These are phyloP conservation scores for Cyanoliseus patagonus DNA, from an alignment of 2,113 vertebrate genomes.

Conservation along the genomic window DNA sequence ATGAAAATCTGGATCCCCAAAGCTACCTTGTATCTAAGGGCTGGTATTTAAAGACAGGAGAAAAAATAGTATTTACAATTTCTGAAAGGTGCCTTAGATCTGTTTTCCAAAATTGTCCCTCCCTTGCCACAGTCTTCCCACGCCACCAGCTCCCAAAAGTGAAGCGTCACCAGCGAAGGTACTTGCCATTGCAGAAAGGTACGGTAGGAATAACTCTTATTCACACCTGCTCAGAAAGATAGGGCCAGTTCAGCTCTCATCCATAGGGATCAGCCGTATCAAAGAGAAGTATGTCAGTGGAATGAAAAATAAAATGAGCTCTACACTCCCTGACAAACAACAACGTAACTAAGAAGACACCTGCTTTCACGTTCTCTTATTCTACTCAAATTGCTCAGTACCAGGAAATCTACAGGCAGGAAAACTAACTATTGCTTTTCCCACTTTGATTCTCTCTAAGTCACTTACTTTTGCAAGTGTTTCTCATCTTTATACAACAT, in stretches of 20 bases:
- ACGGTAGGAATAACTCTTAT: background rate
- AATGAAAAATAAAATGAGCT: background rate
- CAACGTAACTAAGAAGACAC: background rate
- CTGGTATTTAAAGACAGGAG: background rate
- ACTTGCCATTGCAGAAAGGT: background rate
- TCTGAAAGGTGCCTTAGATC: background rate
- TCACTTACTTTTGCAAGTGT: background rate
- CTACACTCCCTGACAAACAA: background rate
- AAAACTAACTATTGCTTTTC: background rate
- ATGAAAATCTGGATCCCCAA: background rate
- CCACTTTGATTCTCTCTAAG: background rate
- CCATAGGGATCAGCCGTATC: background rate
- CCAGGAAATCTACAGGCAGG: background rate
- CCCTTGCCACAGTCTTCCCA: background rate
- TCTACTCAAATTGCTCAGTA: background rate
- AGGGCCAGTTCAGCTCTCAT: background rate
- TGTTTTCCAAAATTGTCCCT: background rate
- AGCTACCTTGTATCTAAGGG: background rate
- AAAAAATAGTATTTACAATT: background rate
- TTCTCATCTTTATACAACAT: background rate
- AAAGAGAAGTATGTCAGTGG: background rate
- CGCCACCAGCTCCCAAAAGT: background rate
- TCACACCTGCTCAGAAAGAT: background rate
- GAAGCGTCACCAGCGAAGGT: background rate
- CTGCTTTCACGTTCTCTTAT: background rate